These are phyloP conservation scores for Clarias laeviceps DNA, from an alignment of 2,797 vertebrate species.

Conservation along the genomic window DNA sequence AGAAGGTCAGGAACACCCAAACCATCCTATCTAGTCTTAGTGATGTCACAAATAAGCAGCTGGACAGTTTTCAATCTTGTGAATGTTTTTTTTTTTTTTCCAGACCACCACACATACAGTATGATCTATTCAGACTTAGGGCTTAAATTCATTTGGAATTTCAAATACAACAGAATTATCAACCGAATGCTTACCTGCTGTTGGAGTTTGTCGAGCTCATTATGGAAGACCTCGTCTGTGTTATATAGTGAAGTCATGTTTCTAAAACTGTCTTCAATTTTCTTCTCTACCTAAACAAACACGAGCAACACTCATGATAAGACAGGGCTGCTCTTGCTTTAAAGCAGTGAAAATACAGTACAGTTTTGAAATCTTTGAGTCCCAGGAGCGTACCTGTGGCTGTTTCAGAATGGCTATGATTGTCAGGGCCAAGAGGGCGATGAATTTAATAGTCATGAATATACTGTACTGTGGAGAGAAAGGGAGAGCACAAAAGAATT, in stretches of 20 bases:
- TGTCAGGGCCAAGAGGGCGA: constrained; percentile 24
- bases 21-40: not conserved
- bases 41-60: not conserved
- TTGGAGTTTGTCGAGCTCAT: constrained; percentile 25
- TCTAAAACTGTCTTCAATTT: constrained; percentile 9
- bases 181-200: not conserved
- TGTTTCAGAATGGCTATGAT: constrained; percentile 35
- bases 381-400: constrained; percentile 17
- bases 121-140: not conserved
- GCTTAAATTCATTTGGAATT: not conserved
- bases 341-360: not conserved
- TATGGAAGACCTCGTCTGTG: not conserved
- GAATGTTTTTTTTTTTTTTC: not conserved
- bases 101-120: not conserved
- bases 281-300: constrained; percentile 26
- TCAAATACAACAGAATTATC: too few relatives aligned
- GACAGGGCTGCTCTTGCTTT: not conserved
- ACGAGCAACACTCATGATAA: not conserved
- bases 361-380: not conserved
- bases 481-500: not conserved
- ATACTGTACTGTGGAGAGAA: constrained; percentile 40
- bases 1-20: not conserved
- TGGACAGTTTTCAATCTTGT: not conserved
- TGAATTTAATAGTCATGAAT: constrained; percentile 32
- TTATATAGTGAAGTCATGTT: constrained; percentile 10